Percentiles rank a stretch among this genome's conserved stretches.
phyloP scores from a whole-genome alignment of 2,888 invertebrate genomes.

The Microplitis manilae region DNA sequence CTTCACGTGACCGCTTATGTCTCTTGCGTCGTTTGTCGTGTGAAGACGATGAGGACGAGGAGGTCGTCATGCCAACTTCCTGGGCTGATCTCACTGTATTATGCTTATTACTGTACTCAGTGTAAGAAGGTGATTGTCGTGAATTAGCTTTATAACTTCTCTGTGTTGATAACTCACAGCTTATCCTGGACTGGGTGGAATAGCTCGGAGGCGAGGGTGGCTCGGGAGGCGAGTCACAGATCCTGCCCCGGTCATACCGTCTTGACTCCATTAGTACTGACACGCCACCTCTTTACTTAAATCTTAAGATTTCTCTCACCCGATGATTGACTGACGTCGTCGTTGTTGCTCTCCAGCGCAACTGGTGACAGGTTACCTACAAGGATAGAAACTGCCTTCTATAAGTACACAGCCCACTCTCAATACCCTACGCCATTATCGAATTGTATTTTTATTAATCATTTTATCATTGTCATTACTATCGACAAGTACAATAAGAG shows the following conservation, averaged over 20 bases:
- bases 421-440: constrained; percentile 45
- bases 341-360: constrained; percentile 54
- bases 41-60: constrained; percentile 50
- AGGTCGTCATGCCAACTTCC: not conserved
- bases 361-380: constrained; percentile 78
- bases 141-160: constrained; percentile 58
- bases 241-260: constrained; percentile 73
- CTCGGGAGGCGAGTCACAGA: constrained; percentile 52
- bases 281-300: not conserved
- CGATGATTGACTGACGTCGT: constrained; percentile 69
- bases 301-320: constrained; percentile 30
- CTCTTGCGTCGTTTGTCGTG: constrained; percentile 61
- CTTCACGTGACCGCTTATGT: constrained; percentile 40
- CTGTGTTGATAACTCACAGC: constrained; percentile 57
- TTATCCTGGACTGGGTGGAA: constrained; percentile 59
- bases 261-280: constrained; percentile 72
- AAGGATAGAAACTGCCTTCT: constrained; percentile 81
- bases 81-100: constrained; percentile 46
- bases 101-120: constrained; percentile 19
- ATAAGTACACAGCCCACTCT: constrained; percentile 70
- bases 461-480: constrained; percentile 2
- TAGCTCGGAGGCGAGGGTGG: constrained; percentile 65
- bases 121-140: constrained; percentile 56
- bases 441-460: constrained; percentile 21
- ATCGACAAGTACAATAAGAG: not conserved